Base-by-base conservation (phyloP, 2,888 invertebrate genomes). In the Leucophenga maculata region DNA sequence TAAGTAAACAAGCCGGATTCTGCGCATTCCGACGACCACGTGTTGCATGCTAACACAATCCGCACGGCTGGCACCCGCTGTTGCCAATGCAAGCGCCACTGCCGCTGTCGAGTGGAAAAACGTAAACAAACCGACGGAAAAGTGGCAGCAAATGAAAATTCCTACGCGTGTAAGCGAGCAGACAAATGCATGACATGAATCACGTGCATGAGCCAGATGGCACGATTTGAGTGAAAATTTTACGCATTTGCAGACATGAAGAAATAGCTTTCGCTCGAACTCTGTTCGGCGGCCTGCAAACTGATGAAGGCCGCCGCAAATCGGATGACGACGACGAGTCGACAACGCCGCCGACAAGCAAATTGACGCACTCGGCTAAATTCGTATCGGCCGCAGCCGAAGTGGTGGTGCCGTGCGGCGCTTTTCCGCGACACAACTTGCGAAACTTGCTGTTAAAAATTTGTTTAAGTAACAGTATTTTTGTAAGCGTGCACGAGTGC, bases 381-480 rank as follows among this genome's bases (percentile, higher is more conserved):
- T 11, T 3, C 11, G 22, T 14, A 8, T 26, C 26, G 60, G 20
- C 14, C 14, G 55, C 26, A 22, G 20, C 14, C 14, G 26, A 14
- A 22, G 55, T 22, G 55, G 55, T 22, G 55, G 39, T 60, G 39
- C 39, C 39, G 39, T 39, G 39, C 39, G 39, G 39, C 39, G 39
- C 8, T 39, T 11, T 39, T 39, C 11, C 67, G 46, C 76, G 72
- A 74, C 67, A 48, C 76, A 71, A 74, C 22, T 32, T 39, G 14
- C 74, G 74, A 75, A 77, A 75, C 75, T n/a, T n/a, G n/a, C n/a
- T 78, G 74, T 77, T 79, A 75, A 78, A 75, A 77, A 75, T 79
- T 71, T 73, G 75, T 72, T 75, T 75, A 69, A 78, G 65, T 69
- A 52, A 76, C 81, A 86, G 86, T 86, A 82, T 78, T 79, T 79